Base-by-base conservation (phyloP, 1,140 invertebrate genomes). In the Nautilus pompilius region DNA sequence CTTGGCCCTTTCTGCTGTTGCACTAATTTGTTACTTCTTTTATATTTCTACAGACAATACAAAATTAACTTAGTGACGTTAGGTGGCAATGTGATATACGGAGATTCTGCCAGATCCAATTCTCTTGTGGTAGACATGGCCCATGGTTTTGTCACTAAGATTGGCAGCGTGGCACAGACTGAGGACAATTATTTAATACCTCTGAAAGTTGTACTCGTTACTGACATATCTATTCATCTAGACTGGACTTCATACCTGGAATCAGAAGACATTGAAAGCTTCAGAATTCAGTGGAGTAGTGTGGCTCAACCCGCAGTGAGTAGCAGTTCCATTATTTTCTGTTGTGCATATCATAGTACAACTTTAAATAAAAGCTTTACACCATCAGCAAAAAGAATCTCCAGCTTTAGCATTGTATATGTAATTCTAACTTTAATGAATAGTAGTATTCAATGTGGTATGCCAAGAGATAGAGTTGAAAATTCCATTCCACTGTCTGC, bases 241-340 rank as follows among this genome's bases (percentile, higher is more conserved):
- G 80, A 81, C 62, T 83, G 81, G 81, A 69, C 68, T 32, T 58
- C 59, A 10, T 82, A 79, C 67, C 32, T 76, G 22, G 77, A 75
- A 60, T 72, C 70, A 22, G 74, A 79, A 15, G 74, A 69, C 4
- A 63, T 81, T 26, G 71, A 67, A 5, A 75, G 69, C 34, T 82
- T 79, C 67, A 80, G 75, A 69, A 74, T 80, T 26, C 76, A 80
- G 57, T 82, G 80, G 81, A 81, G 71, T 60, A 79, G 74, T 71
- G 78, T 80, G 8, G 80, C 77, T 10, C 79, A 82, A 59, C 78
- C 79, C 32, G 72, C 73, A 8, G 80, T 80, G 65, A 73, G 74
- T 72, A 13, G 1, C 13, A 8, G 2, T 15, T 33, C 20, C 8
- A 20, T 49, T n/a, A 49, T 49, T 49, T 22, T n/a, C n/a, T n/a